Conservation (phyloP, 37 sponge, comb jelly and placozoan species). For the Spongilla lacustris region DNA sequence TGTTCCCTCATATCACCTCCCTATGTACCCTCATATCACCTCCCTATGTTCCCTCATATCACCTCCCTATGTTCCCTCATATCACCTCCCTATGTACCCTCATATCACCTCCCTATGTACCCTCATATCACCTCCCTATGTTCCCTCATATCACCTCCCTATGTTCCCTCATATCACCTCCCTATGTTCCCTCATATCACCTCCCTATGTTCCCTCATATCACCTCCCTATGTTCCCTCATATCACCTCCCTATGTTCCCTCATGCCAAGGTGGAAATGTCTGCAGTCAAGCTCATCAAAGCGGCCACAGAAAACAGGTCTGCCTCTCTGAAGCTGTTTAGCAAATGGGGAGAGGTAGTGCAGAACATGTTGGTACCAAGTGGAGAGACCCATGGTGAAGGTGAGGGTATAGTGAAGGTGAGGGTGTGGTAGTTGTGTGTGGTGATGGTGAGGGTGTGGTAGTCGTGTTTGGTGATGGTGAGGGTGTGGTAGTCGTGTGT, state of each 20-base stretch:
- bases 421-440: too few species aligned
- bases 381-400: background rate
- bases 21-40: too few species aligned
- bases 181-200: background rate
- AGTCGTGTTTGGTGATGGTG: too few species aligned
- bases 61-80: background rate
- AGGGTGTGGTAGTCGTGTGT: too few species aligned
- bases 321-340: constrained; percentile 53
- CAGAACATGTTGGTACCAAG: background rate
- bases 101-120: too few species aligned
- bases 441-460: too few species aligned
- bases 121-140: background rate
- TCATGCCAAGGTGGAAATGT: constrained; percentile 46
- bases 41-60: background rate
- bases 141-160: background rate
- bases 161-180: too few species aligned
- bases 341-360: constrained; percentile 45
- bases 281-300: constrained; percentile 70
- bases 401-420: background rate
- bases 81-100: too few species aligned
- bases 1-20: background rate
- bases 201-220: too few species aligned
- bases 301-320: constrained; percentile 26
- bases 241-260: background rate
- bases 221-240: too few species aligned